These are phyloP conservation scores for Episyrphus balteatus DNA, from an alignment of 1,140 invertebrate genomes.

Conservation along the genomic window DNA sequence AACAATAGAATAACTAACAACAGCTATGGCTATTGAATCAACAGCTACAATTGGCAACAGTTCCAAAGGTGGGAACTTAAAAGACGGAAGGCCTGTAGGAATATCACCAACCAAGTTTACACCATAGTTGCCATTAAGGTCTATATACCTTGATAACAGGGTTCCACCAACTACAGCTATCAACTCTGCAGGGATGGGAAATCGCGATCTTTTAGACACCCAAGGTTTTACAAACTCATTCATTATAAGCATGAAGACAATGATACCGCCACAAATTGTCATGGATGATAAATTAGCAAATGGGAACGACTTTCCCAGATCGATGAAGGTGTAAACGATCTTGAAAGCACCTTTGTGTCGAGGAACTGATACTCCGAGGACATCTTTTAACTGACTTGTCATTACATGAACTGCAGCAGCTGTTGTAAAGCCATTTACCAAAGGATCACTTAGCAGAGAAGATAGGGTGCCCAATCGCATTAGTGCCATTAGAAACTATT, in stretches of 20 bases:
- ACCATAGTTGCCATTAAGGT: conserved; percentile 39
- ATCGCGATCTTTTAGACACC: conserved; percentile 53
- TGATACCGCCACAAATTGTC: conserved; percentile 56
- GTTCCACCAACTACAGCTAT: conserved; percentile 71
- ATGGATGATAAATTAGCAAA: conserved; percentile 54
- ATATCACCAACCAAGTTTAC: conserved; percentile 60
- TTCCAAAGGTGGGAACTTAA: conserved; percentile 39
- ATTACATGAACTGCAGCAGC: conserved; percentile 82
- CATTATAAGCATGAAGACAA: conserved; percentile 58
- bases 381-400: conserved; percentile 80
- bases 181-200: conserved; percentile 81
- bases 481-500: conserved; percentile 67
- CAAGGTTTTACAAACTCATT: conserved; percentile 74
- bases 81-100: conserved; percentile 52
- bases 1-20: conserved; percentile 82
- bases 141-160: conserved; percentile 49
- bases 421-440: conserved; percentile 86
- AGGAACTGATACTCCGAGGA: conserved; percentile 62
- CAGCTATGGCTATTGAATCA: conserved; percentile 57
- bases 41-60: conserved; percentile 39
- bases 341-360: conserved; percentile 60
- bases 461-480: conserved; percentile 72
- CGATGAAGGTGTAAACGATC: conserved; percentile 55
- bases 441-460: conserved; percentile 73
- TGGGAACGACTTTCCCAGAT: conserved; percentile 48